phyloP scores from a whole-genome alignment of 1,140 invertebrate species.

The Limonius californicus region DNA sequence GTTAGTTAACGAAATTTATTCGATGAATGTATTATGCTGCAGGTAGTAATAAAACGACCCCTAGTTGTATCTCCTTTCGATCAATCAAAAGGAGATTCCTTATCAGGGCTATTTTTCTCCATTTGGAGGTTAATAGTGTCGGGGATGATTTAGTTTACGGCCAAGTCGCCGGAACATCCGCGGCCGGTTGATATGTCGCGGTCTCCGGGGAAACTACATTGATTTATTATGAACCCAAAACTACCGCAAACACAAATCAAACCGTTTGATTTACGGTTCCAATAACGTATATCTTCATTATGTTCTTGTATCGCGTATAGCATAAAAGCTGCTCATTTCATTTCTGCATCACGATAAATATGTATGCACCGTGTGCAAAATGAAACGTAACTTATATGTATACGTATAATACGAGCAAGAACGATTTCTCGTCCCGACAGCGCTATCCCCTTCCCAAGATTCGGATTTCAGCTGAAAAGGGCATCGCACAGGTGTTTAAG shows the following conservation, averaged over 20 bases:
- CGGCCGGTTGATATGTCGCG: slow-evolving; percentile 27
- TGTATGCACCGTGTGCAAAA: neutral
- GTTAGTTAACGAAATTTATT: too few relatives aligned
- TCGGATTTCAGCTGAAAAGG: neutral
- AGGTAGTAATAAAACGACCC: neutral
- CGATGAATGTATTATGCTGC: neutral
- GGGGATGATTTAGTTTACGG: slow-evolving; percentile 35
- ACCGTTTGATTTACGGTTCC: slow-evolving; percentile 34
- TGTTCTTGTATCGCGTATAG: slow-evolving; percentile 7
- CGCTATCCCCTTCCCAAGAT: neutral
- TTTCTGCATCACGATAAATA: neutral
- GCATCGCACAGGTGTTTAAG: neutral
- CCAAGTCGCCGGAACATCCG: slow-evolving; percentile 25
- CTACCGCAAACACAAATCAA: slow-evolving; percentile 39
- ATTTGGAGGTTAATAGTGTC: slow-evolving; percentile 31
- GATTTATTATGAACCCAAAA: slow-evolving; percentile 38
- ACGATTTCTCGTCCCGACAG: neutral
- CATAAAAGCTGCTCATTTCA: slow-evolving; percentile 1
- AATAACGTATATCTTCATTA: slow-evolving; percentile 40
- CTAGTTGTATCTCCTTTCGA: neutral
- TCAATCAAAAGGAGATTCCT: slow-evolving; percentile 11
- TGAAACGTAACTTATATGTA: too few relatives aligned
- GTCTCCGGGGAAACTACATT: slow-evolving; percentile 22
- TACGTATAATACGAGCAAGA: neutral
- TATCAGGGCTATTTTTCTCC: slow-evolving; percentile 30